Evolutionary conservation across 2,113 vertebrate species (phyloP), one percentile per base, ranked within the genome.

Genomic region (Phylloscopus trochilus): DNA sequence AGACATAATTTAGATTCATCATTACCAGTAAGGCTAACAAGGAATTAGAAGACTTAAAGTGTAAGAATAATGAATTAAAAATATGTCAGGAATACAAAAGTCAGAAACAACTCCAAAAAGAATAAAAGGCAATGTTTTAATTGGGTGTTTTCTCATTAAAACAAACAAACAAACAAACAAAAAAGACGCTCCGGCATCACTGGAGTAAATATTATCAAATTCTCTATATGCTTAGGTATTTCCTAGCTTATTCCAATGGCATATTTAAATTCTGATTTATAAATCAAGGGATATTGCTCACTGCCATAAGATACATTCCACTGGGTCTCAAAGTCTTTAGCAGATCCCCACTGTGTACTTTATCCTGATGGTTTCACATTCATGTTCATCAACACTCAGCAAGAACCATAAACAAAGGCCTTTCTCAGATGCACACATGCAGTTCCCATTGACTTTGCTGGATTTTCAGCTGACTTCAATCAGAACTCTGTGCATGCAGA

Each of bases 401-500:
- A 88, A 93, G 90, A 92, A 30, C 53, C 76, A 90, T 86, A 94
- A 93, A 96, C 93, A 88, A 86, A 94, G 37, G n/a, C 56, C 60
- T 92, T 77, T 83, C 90, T 87, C 18, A 1, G 90, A 72, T 75
- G 60, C 69, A 92, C 79, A 75, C 76, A 87, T 81, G 85, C 92
- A 92, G 53, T 92, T 96, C 90, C 76, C 93, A 95, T 87, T 78
- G 88, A 93, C 83, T 94, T 86, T 1, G 33, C 68, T 78, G 44
- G 30, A 80, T 92, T 80, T 92, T 97, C 83, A 96, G 83, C 92
- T 93, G 80, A 95, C 66, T 95, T 93, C 83, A 96, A 30, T 87
- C 91, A 94, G 73, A 92, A 72, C 37, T 49, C 35, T 33, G 44
- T 23, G 15, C 22, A 58, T 9, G 12, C 53, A 90, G 41, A 90